A percentile compares a stretch with the other conserved stretches of the same genome.
These are phyloP conservation scores for Macropis europaea DNA, from an alignment of 2,888 invertebrate genomes.

Conservation along the genomic window DNA sequence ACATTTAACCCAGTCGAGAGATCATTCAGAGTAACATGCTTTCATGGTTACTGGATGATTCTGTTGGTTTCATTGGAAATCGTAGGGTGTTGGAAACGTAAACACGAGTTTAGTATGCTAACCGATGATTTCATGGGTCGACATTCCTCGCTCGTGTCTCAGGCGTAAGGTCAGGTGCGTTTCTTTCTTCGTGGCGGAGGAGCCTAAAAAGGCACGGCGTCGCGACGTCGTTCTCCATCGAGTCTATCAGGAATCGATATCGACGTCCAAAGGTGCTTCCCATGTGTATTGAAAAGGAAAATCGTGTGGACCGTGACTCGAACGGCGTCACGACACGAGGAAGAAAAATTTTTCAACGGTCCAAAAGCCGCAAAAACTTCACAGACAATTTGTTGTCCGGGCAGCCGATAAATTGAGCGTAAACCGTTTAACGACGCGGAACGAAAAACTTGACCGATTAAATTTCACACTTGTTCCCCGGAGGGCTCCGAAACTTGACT, in stretches of 20 bases:
- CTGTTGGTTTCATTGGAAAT: slow-evolving; percentile 16
- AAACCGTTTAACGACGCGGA: slow-evolving; percentile 16
- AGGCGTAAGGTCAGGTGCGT: slow-evolving; percentile 36
- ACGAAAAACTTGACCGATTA: slow-evolving; percentile 27
- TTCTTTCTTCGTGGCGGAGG: slow-evolving; percentile 8
- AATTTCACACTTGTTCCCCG: slow-evolving; percentile 1
- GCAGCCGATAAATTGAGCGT: slow-evolving; percentile 13
- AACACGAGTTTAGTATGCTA: neutral
- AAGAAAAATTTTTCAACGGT: neutral
- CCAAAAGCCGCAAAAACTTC: neutral
- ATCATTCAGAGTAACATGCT: no score
- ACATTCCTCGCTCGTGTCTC: slow-evolving; percentile 39
- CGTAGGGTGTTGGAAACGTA: slow-evolving; percentile 5
- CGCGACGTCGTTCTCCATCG: neutral
- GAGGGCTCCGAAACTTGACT: neutral
- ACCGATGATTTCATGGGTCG: slow-evolving; percentile 43
- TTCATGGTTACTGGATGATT: no score
- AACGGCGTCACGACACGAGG: no score
- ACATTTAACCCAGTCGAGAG: no score
- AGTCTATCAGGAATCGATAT: slow-evolving; percentile 14
- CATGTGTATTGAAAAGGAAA: neutral
- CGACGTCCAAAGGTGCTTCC: neutral
- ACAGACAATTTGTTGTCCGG: slow-evolving; percentile 21
- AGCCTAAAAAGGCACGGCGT: slow-evolving; percentile 18
- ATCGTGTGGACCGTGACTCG: neutral